Percentiles rank a stretch among this genome's conserved stretches.
Evolutionary conservation across 2,888 invertebrate species (phyloP).

Genomic region (Oscheius sp.): DNA sequence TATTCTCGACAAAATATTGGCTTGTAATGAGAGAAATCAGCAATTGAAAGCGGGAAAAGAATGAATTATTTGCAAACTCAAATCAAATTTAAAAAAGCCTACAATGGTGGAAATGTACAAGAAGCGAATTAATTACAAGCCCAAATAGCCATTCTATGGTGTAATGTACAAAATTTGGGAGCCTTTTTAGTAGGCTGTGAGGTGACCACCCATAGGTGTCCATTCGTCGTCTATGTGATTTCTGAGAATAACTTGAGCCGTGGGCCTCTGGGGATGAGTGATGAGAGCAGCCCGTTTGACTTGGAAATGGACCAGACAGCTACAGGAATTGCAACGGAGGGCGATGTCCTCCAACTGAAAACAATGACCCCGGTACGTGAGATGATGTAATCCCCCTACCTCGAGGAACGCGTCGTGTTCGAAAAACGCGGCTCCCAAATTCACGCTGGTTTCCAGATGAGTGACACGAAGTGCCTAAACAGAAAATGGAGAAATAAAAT

Average conservation of each 20-base stretch:
- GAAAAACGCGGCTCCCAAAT: constrained; percentile 1
- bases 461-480: neutral
- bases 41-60: neutral
- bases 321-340: constrained; percentile 6
- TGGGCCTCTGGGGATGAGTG: constrained; percentile 8
- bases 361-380: too few species aligned
- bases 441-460: constrained; percentile 1
- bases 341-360: constrained; percentile 13
- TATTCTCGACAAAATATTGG: neutral
- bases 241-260: neutral
- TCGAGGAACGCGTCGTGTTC: constrained; percentile 11
- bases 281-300: constrained; percentile 6
- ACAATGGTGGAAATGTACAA: neutral
- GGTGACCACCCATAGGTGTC: constrained; percentile 1
- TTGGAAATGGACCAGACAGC: constrained; percentile 18
- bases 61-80: constrained; percentile 8
- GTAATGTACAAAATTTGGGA: too few species aligned
- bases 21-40: constrained; percentile 16
- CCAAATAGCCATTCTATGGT: too few species aligned
- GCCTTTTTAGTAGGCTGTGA: neutral
- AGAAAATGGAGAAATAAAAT: neutral
- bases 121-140: too few species aligned
- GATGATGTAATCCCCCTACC: neutral
- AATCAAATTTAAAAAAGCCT: too few species aligned
- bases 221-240: constrained; percentile 4